These are phyloP conservation scores for Drosophila longiperda DNA, from an alignment of 2,888 invertebrate species.

Conservation along the genomic window DNA sequence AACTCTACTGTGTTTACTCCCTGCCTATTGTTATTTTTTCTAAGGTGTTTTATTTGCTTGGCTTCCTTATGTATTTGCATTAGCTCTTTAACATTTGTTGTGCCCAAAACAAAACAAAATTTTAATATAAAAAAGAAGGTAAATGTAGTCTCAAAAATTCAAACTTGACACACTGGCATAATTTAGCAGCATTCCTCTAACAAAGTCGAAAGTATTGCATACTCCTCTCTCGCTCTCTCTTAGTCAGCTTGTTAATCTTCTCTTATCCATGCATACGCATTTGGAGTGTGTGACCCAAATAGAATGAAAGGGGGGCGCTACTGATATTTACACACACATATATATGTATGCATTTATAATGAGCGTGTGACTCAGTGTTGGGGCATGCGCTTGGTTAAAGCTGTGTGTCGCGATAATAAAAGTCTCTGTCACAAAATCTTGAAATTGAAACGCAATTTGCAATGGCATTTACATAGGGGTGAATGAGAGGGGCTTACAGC, in stretches of 20 bases:
- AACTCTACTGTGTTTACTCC: neutral
- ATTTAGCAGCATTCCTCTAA: conserved; percentile 28
- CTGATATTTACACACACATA: conserved; percentile 4
- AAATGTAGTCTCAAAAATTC: conserved; percentile 17
- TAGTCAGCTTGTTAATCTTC: conserved; percentile 15
- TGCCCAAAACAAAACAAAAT: neutral
- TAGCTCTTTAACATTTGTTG: conserved; percentile 30
- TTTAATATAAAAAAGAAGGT: conserved; percentile 2
- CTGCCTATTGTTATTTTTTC: neutral
- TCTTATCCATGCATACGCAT: conserved; percentile 3
- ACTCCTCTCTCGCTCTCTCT: neutral
- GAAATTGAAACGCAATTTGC: conserved; percentile 54
- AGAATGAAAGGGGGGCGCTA: conserved; percentile 7
- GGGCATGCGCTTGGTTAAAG: conserved; percentile 21
- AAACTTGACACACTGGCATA: conserved; percentile 66
- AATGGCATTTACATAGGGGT: conserved; percentile 35
- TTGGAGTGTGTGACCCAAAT: conserved; percentile 45
- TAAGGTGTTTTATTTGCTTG: conserved; percentile 33
- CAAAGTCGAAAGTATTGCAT: neutral
- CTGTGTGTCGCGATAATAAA: conserved; percentile 13
- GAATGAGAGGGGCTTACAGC: neutral
- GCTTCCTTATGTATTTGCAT: conserved; percentile 56
- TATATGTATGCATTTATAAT: neutral
- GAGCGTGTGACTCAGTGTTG: conserved; percentile 47
- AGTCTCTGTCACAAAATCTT: conserved; percentile 23